These are phyloP conservation scores for Brienomyrus longianalis DNA, from an alignment of 2,113 vertebrate genomes.

Conservation along the genomic window DNA sequence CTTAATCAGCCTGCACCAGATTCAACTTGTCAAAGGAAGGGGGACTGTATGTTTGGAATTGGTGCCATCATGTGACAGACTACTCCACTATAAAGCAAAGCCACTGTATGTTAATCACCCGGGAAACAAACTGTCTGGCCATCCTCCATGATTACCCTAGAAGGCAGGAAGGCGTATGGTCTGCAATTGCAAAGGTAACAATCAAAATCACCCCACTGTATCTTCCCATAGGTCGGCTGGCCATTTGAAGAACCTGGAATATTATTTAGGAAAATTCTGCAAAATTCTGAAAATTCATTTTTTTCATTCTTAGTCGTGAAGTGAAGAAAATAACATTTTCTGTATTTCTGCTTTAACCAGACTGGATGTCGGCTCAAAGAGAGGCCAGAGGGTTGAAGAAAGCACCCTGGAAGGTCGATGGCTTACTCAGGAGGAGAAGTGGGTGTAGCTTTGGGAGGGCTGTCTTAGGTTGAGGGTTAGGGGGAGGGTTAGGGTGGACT, in stretches of 20 bases:
- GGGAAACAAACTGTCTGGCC: neutral
- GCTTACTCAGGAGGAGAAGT: constrained; percentile 21
- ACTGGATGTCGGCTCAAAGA: constrained; percentile 41
- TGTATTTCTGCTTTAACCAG: constrained; percentile 50
- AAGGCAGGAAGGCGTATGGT: neutral
- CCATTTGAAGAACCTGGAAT: neutral
- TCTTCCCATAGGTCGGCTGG: neutral
- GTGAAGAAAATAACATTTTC: neutral
- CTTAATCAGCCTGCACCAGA: neutral
- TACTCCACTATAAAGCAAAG: neutral
- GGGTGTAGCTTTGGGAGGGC: constrained; percentile 22
- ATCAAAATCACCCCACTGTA: neutral
- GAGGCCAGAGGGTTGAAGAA: constrained; percentile 24
- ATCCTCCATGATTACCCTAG: neutral
- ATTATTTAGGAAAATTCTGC: constrained; percentile 28
- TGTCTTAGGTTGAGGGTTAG: constrained; percentile 20
- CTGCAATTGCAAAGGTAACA: neutral
- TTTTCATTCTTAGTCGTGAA: neutral
- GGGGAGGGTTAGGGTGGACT: neutral
- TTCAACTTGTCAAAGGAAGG: neutral
- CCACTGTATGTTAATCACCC: neutral
- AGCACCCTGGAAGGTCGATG: constrained; percentile 36
- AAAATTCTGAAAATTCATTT: neutral
- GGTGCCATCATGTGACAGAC: neutral
- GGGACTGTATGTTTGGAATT: neutral